Evolutionary conservation across 2,888 invertebrate genomes (phyloP).

Genomic region (Boloria selene): DNA sequence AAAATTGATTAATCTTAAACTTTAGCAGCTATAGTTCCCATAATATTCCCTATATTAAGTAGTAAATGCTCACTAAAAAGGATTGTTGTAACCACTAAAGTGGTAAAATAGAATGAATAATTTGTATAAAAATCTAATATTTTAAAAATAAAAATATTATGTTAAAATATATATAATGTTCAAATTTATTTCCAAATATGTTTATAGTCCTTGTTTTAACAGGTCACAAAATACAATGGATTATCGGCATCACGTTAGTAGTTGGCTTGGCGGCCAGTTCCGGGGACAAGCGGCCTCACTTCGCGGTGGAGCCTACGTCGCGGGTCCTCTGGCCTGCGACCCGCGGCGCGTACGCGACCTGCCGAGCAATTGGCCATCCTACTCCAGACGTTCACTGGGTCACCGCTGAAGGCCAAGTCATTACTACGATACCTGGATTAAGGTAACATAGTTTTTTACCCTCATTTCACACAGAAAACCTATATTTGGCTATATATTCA

Average conservation of each 20-base stretch:
- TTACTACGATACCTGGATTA: slow-evolving; percentile 73
- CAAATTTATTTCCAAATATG: background rate
- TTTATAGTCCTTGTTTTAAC: slow-evolving; percentile 7
- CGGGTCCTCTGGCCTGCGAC: slow-evolving; percentile 75
- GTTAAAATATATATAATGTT: too few species aligned
- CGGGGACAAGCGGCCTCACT: slow-evolving; percentile 72
- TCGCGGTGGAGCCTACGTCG: slow-evolving; percentile 67
- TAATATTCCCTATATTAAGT: too few species aligned
- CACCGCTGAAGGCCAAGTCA: slow-evolving; percentile 72
- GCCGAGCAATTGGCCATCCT: slow-evolving; percentile 71
- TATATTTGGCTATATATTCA: too few species aligned
- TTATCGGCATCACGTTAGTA: slow-evolving; percentile 53
- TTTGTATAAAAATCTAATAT: too few species aligned
- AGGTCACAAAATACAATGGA: slow-evolving; percentile 52
- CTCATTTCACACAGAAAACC: too few species aligned
- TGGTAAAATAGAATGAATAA: too few species aligned
- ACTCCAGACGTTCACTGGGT: slow-evolving; percentile 74
- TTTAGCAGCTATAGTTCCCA: too few species aligned
- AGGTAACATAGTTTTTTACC: slow-evolving; percentile 45
- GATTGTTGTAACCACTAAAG: too few species aligned
- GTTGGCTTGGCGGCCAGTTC: slow-evolving; percentile 50
- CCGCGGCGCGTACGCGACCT: slow-evolving; percentile 67
- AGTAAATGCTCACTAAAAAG: too few species aligned
- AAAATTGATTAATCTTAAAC: too few species aligned
- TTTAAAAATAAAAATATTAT: too few species aligned